Conservation (phyloP, 2,797 vertebrate genomes). For the Urocyon cinereoargenteus region DNA sequence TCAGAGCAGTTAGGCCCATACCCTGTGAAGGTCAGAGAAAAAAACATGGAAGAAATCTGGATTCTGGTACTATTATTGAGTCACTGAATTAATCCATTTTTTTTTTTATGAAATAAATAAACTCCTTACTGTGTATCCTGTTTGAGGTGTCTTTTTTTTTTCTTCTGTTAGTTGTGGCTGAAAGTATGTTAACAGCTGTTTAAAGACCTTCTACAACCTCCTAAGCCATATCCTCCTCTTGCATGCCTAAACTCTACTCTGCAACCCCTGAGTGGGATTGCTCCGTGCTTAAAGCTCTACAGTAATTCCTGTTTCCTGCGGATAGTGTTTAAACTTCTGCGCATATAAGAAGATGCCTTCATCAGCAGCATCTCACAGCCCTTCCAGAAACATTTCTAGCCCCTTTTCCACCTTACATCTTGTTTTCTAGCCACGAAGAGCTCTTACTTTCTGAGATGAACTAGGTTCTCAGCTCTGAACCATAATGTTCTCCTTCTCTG, state of each 20-base stretch:
- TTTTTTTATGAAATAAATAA: not conserved
- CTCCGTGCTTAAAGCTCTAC: not conserved
- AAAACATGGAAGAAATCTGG: not conserved
- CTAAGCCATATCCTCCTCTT: accelerated
- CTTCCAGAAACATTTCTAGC: not conserved
- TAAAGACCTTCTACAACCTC: not conserved
- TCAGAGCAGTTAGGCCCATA: not conserved
- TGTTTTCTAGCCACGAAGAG: not conserved
- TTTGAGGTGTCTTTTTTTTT: not conserved
- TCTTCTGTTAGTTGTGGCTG: not conserved
- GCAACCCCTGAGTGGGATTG: not conserved
- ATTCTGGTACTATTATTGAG: not conserved
- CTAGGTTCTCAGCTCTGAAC: not conserved
- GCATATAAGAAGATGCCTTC: not conserved
- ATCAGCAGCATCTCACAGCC: not conserved
- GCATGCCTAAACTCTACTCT: not conserved
- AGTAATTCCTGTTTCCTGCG: not conserved
- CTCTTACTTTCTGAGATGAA: not conserved
- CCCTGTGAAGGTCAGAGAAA: not conserved
- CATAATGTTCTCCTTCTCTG: not conserved
- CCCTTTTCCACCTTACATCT: not conserved
- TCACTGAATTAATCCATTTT: not conserved
- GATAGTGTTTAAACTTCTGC: no score
- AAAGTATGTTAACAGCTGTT: not conserved
- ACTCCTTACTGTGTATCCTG: not conserved